These are phyloP conservation scores for Altica lythri DNA, from an alignment of 2,888 invertebrate species.

Conservation along the genomic window DNA sequence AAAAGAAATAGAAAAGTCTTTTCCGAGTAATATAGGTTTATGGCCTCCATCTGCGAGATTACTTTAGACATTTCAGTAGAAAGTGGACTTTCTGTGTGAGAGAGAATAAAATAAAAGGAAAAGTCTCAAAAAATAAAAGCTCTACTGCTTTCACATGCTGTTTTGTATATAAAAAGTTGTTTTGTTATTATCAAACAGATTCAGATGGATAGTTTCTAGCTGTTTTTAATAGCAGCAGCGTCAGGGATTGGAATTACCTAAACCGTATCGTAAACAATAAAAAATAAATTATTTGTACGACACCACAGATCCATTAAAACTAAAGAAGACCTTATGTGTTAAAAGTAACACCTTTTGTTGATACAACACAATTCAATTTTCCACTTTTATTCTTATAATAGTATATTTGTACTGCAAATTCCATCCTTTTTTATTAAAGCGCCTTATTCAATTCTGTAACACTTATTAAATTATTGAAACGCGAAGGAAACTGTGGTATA, in stretches of 20 bases:
- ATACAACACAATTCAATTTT: too few species aligned
- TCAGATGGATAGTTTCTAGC: conserved; percentile 28
- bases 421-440: too few species aligned
- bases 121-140: conserved; percentile 48
- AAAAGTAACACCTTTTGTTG: too few species aligned
- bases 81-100: conserved; percentile 55
- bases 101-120: conserved; percentile 43
- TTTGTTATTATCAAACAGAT: conserved; percentile 51
- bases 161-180: conserved; percentile 51
- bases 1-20: conserved; percentile 59
- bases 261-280: too few species aligned
- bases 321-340: too few species aligned
- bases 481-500: conserved; percentile 32
- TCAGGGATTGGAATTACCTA: too few species aligned
- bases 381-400: too few species aligned
- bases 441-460: conserved; percentile 31
- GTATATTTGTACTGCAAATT: too few species aligned
- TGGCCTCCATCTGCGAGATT: conserved; percentile 60
- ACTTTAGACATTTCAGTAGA: conserved; percentile 58
- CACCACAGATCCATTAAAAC: too few species aligned
- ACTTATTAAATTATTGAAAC: conserved; percentile 34
- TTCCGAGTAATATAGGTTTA: conserved; percentile 59
- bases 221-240: neutral
- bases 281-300: too few species aligned
- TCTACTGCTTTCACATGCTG: conserved; percentile 50